Evolutionary conservation across 1,140 invertebrate species (phyloP).

Genomic region (Pinna nobilis): DNA sequence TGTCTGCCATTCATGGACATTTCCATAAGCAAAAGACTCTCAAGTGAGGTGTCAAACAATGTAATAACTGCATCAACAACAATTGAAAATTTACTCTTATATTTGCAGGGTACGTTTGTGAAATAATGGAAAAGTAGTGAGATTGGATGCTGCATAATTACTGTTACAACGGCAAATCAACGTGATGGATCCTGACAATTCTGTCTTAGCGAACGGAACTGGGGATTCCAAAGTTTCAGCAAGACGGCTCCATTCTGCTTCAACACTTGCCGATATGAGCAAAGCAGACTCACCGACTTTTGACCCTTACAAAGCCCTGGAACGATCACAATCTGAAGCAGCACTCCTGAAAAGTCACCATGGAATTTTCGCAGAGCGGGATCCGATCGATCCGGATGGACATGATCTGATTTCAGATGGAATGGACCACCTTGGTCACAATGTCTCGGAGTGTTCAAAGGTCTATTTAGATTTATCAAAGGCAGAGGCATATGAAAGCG

Average conservation of each 20-base stretch:
- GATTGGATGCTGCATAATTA: no score
- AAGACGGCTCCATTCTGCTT: slow-evolving; percentile 28
- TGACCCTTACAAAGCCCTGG: slow-evolving; percentile 58
- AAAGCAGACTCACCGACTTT: neutral
- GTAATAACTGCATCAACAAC: no score
- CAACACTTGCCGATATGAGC: neutral
- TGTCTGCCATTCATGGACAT: no score
- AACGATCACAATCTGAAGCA: slow-evolving; percentile 64
- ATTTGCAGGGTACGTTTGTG: no score
- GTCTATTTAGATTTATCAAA: slow-evolving; percentile 62
- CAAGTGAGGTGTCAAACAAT: no score
- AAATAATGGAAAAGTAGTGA: no score
- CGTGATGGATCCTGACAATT: no score
- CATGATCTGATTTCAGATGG: slow-evolving; percentile 11
- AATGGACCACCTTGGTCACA: slow-evolving; percentile 35
- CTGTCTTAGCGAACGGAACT: no score
- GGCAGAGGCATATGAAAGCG: slow-evolving; percentile 55
- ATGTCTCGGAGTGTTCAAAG: slow-evolving; percentile 62
- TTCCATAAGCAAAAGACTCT: no score
- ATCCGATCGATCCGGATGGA: neutral
- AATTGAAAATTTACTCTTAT: no score
- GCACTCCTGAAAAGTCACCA: slow-evolving; percentile 46
- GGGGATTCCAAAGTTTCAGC: slow-evolving; percentile 13
- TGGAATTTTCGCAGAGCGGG: neutral
- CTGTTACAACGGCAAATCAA: no score